These are phyloP conservation scores for Harpalus rufipes DNA, from an alignment of 2,888 invertebrate species.

Conservation along the genomic window DNA sequence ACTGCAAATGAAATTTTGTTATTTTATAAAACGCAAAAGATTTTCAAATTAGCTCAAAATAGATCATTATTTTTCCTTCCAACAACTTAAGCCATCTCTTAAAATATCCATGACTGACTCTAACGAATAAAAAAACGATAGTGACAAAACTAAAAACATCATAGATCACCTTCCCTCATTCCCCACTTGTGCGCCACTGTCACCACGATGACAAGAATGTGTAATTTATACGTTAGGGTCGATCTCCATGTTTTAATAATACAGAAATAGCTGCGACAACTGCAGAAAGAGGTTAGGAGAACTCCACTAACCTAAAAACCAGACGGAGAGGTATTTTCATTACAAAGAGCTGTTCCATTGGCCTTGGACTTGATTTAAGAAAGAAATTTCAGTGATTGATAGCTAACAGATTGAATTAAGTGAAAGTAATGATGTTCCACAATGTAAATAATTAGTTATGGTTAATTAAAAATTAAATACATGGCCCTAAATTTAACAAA, in stretches of 20 bases:
- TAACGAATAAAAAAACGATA: slow-evolving; percentile 24
- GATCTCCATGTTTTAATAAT: slow-evolving; percentile 40
- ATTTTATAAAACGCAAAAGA: too few relatives aligned
- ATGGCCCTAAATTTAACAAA: neutral
- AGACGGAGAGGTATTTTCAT: slow-evolving; percentile 36
- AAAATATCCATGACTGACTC: slow-evolving; percentile 19
- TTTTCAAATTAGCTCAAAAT: too few relatives aligned
- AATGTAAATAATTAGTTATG: neutral
- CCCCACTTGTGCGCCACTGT: slow-evolving; percentile 9
- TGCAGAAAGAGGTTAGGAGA: slow-evolving; percentile 20
- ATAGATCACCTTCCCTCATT: slow-evolving; percentile 23
- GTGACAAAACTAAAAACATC: slow-evolving; percentile 39
- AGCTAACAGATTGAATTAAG: neutral
- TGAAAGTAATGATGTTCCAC: slow-evolving; percentile 1
- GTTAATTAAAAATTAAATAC: neutral
- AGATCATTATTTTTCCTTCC: neutral
- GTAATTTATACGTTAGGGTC: slow-evolving; percentile 36
- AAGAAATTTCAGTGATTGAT: neutral
- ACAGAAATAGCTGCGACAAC: slow-evolving; percentile 51
- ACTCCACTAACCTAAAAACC: slow-evolving; percentile 36
- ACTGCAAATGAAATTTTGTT: too few relatives aligned
- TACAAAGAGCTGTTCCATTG: slow-evolving; percentile 13
- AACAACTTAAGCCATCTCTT: neutral
- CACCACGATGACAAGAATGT: slow-evolving; percentile 25
- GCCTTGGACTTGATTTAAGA: slow-evolving; percentile 31